phyloP scores from a whole-genome alignment of 2,888 invertebrate genomes.

The Oligia strigilis region DNA sequence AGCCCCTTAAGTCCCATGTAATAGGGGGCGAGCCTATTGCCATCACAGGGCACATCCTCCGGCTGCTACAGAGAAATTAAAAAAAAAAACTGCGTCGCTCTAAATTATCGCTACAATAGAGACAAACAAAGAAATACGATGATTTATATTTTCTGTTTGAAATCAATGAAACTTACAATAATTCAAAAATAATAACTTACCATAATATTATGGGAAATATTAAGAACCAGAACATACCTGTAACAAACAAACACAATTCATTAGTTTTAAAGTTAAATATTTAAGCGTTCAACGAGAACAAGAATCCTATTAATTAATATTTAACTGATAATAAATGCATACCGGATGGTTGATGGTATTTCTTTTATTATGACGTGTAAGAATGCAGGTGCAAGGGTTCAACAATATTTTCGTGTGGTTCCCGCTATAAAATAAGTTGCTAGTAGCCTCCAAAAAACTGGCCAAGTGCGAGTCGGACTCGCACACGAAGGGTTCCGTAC shows the following conservation, averaged over 20 bases:
- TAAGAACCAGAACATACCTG: conserved; percentile 65
- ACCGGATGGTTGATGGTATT: conserved; percentile 7
- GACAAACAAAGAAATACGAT: neutral
- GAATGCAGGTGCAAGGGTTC: neutral
- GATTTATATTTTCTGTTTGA: neutral
- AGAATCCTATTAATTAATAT: conserved; percentile 26
- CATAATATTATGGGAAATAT: conserved; percentile 7
- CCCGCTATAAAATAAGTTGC: neutral
- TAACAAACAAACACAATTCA: conserved; percentile 60
- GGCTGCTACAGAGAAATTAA: neutral
- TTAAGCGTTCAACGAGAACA: conserved; percentile 9
- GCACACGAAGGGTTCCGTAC: no score
- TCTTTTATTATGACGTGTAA: conserved; percentile 16
- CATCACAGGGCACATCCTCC: neutral
- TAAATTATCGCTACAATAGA: neutral
- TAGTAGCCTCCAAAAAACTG: neutral
- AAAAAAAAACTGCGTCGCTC: neutral
- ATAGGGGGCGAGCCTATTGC: neutral
- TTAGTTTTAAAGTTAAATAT: conserved; percentile 46
- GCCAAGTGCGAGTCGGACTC: no score
- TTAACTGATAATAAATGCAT: neutral
- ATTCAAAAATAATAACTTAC: conserved; percentile 46
- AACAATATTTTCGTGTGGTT: neutral
- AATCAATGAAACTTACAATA: conserved; percentile 1
- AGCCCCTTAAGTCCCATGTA: no score